phyloP scores from a whole-genome alignment of 2,888 invertebrate genomes.

The Rhorus exstirpatorius region DNA sequence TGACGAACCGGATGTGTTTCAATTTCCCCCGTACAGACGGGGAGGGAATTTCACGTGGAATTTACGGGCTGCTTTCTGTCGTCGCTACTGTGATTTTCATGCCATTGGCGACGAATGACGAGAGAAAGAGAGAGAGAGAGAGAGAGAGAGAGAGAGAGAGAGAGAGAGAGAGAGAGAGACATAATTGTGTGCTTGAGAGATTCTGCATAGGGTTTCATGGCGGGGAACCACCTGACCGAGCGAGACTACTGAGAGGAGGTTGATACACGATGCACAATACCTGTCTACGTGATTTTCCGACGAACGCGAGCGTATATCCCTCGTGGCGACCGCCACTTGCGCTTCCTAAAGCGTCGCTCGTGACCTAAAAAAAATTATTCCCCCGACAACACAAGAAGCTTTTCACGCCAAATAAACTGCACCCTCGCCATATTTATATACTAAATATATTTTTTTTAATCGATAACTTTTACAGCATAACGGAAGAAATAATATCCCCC shows the following conservation, averaged over 20 bases:
- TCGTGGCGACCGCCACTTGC: conserved; percentile 51
- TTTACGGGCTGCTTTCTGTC: conserved; percentile 4
- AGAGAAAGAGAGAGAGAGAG: not conserved
- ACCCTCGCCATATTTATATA: no score
- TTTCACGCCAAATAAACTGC: conserved; percentile 1
- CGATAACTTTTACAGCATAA: not conserved
- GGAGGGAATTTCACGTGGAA: conserved; percentile 6
- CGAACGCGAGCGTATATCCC: conserved; percentile 39
- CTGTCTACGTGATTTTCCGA: conserved; percentile 52
- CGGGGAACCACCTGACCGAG: conserved; percentile 25
- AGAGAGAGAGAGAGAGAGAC: not conserved
- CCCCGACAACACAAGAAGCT: conserved; percentile 14
- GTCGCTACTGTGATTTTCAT: not conserved
- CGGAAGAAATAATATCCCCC: not conserved
- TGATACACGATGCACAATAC: conserved; percentile 52
- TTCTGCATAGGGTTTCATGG: conserved; percentile 16
- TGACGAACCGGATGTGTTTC: conserved; percentile 44
- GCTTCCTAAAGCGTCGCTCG: conserved; percentile 51
- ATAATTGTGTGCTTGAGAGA: conserved; percentile 12
- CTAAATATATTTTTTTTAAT: not conserved
- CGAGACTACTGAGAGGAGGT: conserved; percentile 16
- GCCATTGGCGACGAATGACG: not conserved
- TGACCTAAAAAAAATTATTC: conserved; percentile 68
- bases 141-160: not conserved
- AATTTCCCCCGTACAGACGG: conserved; percentile 37